These are phyloP conservation scores for Trachemys scripta DNA, from an alignment of 2,113 vertebrate genomes.

Conservation along the genomic window DNA sequence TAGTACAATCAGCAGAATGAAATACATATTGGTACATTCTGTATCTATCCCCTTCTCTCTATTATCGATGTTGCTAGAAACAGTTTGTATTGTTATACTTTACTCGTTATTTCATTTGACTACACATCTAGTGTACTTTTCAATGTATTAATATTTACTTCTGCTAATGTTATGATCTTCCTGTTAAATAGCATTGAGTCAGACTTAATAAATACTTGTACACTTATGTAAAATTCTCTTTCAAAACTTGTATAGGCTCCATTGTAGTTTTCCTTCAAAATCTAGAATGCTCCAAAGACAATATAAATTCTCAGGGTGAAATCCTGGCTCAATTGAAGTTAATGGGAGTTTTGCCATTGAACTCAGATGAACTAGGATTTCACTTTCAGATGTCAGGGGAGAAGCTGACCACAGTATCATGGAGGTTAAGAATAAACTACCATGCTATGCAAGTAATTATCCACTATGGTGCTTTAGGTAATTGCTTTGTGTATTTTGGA, in stretches of 20 bases:
- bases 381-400: not conserved
- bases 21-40: not conserved
- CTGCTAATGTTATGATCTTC: not conserved
- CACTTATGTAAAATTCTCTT: not conserved
- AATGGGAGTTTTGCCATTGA: not conserved
- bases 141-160: not conserved
- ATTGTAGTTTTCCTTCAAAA: not conserved
- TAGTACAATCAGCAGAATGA: not conserved
- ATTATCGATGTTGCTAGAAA: not conserved
- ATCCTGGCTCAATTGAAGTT: not conserved
- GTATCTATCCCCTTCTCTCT: not conserved
- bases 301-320: not conserved
- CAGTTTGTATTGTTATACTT: constrained; percentile 11
- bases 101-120: not conserved
- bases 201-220: not conserved
- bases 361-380: not conserved
- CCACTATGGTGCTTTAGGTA: not conserved
- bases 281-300: not conserved
- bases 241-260: not conserved
- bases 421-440: not conserved
- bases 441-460: not conserved
- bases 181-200: not conserved
- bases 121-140: not conserved
- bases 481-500: not conserved
- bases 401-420: not conserved